phyloP scores from a whole-genome alignment of 2,888 invertebrate genomes.

The Silvanus unidentatus region DNA sequence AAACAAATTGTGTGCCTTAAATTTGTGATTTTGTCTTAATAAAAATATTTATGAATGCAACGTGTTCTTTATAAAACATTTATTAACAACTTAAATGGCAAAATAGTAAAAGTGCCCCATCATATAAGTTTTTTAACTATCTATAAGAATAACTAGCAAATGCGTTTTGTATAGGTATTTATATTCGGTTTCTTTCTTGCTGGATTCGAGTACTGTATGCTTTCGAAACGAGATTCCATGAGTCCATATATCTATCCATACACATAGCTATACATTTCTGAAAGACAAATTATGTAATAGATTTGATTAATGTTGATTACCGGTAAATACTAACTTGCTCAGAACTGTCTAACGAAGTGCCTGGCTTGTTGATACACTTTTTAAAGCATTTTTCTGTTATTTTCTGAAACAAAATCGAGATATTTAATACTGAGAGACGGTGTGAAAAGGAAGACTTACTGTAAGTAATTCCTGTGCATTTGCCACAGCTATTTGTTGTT shows the following conservation, averaged over 20 bases:
- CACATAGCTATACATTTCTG: conserved; percentile 97
- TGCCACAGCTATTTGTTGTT: conserved; percentile 90
- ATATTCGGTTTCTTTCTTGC: conserved; percentile 56
- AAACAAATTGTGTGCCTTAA: conserved; percentile 25
- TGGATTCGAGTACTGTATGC: conserved; percentile 82
- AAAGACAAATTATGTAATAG: conserved; percentile 30
- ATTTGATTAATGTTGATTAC: conserved; percentile 3
- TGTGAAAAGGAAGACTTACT: conserved; percentile 46
- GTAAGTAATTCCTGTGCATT: conserved; percentile 89
- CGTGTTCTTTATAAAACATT: conserved; percentile 2
- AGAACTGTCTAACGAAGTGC: conserved; percentile 78
- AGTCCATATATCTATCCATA: conserved; percentile 97
- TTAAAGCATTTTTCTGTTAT: conserved; percentile 97
- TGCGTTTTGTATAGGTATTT: conserved; percentile 12
- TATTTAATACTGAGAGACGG: neutral
- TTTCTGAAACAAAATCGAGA: no score
- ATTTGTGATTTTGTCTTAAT: conserved; percentile 24
- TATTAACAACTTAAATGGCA: conserved; percentile 10
- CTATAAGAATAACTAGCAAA: conserved; percentile 9
- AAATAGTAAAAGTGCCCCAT: conserved; percentile 19
- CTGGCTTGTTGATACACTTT: conserved; percentile 89
- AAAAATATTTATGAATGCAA: neutral
- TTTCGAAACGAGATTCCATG: conserved; percentile 88
- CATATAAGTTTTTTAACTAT: conserved; percentile 7
- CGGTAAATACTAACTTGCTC: conserved; percentile 59